Conservation (phyloP, 2,113 vertebrate genomes). For the Sinocyclocheilus grahami region DNA sequence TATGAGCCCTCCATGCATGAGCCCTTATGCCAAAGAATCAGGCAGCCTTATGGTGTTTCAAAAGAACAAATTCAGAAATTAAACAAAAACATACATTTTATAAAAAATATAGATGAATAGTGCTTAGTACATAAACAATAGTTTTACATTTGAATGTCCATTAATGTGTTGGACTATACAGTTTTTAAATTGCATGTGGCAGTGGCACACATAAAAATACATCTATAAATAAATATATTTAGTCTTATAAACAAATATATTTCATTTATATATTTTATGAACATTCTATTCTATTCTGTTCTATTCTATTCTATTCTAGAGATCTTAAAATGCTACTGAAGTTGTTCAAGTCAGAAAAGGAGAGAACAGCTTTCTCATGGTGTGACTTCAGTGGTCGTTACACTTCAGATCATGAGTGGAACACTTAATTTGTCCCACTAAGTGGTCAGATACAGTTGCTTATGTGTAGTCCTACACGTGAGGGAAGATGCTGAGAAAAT, state of each 20-base stretch:
- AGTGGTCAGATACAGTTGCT: conserved; percentile 57
- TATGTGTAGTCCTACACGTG: conserved; percentile 43
- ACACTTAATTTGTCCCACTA: conserved; percentile 53
- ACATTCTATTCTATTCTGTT: not conserved
- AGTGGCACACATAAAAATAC: not conserved
- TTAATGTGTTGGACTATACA: not conserved
- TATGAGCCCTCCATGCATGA: not conserved
- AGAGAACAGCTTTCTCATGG: conserved; percentile 1
- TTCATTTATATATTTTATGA: not conserved
- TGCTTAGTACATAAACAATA: not conserved
- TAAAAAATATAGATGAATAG: not conserved
- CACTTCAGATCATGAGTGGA: conserved; percentile 23
- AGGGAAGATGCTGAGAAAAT: conserved; percentile 40
- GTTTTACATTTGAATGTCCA: not conserved
- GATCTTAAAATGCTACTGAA: not conserved
- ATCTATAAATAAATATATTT: not conserved
- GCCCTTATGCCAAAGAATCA: not conserved
- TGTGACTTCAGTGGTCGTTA: conserved; percentile 22
- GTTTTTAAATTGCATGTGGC: not conserved
- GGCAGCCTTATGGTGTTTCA: not conserved
- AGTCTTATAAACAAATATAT: not conserved
- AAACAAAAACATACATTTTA: not conserved
- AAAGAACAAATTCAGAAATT: not conserved
- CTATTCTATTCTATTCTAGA: not conserved
- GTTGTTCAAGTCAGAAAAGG: not conserved